phyloP scores from a whole-genome alignment of 1,140 invertebrate genomes.

The Ceratosolen solmsi region DNA sequence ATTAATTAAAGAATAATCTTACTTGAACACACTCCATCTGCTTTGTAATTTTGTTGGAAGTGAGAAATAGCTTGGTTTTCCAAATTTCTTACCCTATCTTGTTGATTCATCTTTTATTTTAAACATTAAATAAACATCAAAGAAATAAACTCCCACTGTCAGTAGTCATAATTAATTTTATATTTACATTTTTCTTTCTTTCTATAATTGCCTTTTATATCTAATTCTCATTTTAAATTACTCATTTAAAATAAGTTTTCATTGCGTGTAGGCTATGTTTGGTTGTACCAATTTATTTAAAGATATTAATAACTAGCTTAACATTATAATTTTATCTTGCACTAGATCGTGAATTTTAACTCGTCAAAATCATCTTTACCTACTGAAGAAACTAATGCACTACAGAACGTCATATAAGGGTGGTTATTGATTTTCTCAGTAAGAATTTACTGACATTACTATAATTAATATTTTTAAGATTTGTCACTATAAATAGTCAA shows the following conservation, averaged over 20 bases:
- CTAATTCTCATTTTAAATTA: not conserved
- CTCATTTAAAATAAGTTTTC: not conserved
- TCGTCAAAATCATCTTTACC: constrained; percentile 45
- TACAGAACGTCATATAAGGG: constrained; percentile 48
- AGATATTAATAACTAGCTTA: constrained; percentile 22
- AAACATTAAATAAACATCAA: constrained; percentile 39
- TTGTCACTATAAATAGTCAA: too few species aligned
- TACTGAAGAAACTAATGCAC: constrained; percentile 34
- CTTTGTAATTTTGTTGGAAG: constrained; percentile 66
- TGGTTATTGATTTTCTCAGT: constrained; percentile 56
- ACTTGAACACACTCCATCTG: constrained; percentile 63
- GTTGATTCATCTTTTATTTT: constrained; percentile 62
- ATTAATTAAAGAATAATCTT: constrained; percentile 49
- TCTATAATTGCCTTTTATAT: not conserved
- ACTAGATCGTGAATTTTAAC: not conserved
- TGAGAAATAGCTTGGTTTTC: constrained; percentile 65
- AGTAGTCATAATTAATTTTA: constrained; percentile 31
- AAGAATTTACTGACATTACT: constrained; percentile 2
- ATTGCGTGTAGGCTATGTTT: not conserved
- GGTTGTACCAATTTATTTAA: not conserved
- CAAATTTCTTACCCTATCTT: constrained; percentile 60
- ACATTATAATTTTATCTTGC: constrained; percentile 30
- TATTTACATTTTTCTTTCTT: constrained; percentile 48
- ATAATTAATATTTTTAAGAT: not conserved
- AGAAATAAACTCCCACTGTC: constrained; percentile 31